A percentile compares a stretch with the other conserved stretches of the same genome.
Conservation (phyloP, 2,888 invertebrate species). For the Phengaris alcon region DNA sequence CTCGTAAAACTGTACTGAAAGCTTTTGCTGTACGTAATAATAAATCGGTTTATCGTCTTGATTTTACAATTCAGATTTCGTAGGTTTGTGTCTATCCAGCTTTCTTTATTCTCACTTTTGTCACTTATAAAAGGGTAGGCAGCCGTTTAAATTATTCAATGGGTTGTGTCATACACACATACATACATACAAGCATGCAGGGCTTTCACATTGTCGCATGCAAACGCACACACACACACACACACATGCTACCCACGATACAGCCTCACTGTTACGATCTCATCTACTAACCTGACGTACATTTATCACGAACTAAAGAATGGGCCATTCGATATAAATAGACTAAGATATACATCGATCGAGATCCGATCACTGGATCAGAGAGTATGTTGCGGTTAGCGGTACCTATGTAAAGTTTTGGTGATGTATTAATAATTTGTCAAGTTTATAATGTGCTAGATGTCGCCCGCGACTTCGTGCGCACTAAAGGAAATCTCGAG, state of each 20-base stretch:
- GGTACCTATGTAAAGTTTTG: background rate
- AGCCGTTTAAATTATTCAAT: constrained; percentile 23
- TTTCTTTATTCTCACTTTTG: background rate
- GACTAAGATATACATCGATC: constrained; percentile 12
- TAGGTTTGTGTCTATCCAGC: too few species aligned
- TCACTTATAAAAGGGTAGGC: background rate
- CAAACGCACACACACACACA: background rate
- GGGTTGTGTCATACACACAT: background rate
- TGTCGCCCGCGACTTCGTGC: too few species aligned
- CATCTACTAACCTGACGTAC: background rate
- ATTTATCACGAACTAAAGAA: background rate
- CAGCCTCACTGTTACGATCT: background rate
- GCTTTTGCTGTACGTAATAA: too few species aligned
- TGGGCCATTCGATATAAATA: background rate
- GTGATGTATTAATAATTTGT: background rate
- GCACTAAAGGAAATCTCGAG: too few species aligned
- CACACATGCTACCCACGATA: background rate
- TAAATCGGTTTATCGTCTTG: too few species aligned
- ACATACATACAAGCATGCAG: background rate
- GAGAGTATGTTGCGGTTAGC: background rate
- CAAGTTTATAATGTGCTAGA: background rate
- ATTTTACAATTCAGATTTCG: too few species aligned
- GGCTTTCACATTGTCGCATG: background rate
- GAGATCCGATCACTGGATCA: background rate
- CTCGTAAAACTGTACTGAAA: too few species aligned